Conservation (phyloP, 1,140 invertebrate genomes). For the Cydia pomonella region DNA sequence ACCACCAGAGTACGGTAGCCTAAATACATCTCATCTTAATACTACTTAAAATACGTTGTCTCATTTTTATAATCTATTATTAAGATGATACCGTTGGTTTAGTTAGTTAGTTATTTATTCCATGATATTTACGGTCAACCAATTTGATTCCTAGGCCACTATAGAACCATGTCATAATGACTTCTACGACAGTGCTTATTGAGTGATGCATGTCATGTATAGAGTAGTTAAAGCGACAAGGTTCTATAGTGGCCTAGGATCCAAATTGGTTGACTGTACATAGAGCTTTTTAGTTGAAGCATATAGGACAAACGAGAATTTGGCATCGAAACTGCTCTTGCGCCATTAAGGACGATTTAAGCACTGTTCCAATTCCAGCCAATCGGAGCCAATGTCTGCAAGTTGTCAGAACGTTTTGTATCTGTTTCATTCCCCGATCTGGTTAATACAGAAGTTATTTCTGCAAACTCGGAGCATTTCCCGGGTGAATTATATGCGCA, state of each 20-base stretch:
- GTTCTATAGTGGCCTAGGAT: too few species aligned
- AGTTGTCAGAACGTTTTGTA: background rate
- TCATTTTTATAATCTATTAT: background rate
- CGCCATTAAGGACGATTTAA: background rate
- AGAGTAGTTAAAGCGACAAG: too few species aligned
- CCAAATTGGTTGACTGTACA: too few species aligned
- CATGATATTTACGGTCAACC: too few species aligned
- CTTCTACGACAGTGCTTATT: too few species aligned
- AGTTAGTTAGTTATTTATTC: too few species aligned
- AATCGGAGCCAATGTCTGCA: constrained; percentile 5
- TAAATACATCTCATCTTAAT: background rate
- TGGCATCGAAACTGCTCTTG: background rate
- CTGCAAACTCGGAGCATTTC: background rate
- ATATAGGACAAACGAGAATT: background rate
- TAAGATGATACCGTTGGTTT: background rate
- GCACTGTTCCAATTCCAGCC: constrained; percentile 6
- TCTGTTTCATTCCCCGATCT: background rate
- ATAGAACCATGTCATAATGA: too few species aligned
- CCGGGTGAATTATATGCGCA: background rate
- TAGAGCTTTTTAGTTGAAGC: too few species aligned
- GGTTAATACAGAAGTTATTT: background rate
- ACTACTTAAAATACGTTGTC: background rate
- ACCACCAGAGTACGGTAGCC: background rate
- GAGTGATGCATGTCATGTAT: too few species aligned
- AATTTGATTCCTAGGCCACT: too few species aligned